Percentiles rank a stretch among this genome's conserved stretches.
Conservation (phyloP, 2,888 invertebrate genomes). For the Girardia tigrina region DNA sequence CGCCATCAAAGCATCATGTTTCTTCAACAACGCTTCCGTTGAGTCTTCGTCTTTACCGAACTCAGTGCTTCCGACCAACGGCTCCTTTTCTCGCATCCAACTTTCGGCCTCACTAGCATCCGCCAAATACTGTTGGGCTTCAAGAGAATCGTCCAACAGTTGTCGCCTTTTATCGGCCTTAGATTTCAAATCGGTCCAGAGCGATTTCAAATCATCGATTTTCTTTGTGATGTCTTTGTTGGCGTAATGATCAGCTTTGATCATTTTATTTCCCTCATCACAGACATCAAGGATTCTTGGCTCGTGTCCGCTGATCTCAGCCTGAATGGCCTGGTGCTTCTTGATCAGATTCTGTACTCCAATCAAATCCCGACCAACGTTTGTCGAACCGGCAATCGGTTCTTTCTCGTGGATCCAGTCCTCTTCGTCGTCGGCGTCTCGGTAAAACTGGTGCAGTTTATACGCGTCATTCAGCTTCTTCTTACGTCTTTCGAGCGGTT, state of each 20-base stretch:
- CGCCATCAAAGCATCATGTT: conserved; percentile 88
- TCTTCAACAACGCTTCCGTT: conserved; percentile 85
- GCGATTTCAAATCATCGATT: conserved; percentile 67
- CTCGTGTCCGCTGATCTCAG: conserved; percentile 86
- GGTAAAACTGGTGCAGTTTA: conserved; percentile 86
- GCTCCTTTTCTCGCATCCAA: conserved; percentile 54
- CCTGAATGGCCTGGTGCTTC: conserved; percentile 90
- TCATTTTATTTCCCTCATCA: conserved; percentile 73
- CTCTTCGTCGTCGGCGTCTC: conserved; percentile 95
- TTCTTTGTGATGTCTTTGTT: conserved; percentile 71
- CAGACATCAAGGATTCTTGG: conserved; percentile 76
- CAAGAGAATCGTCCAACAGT: conserved; percentile 90
- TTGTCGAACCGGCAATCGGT: conserved; percentile 84
- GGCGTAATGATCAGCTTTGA: conserved; percentile 72
- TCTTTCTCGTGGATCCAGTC: conserved; percentile 99
- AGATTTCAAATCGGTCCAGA: conserved; percentile 63
- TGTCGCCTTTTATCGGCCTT: conserved; percentile 67
- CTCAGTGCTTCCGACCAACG: conserved; percentile 84
- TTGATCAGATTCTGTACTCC: conserved; percentile 98
- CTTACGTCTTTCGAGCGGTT: conserved; percentile 73
- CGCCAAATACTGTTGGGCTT: conserved; percentile 87
- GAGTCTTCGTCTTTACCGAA: conserved; percentile 98
- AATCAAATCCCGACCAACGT: conserved; percentile 86
- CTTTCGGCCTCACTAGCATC: conserved; percentile 94
- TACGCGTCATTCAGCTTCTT: conserved; percentile 78